Conservation (phyloP, 2,888 invertebrate species). For the Eugnorisma glareosa region DNA sequence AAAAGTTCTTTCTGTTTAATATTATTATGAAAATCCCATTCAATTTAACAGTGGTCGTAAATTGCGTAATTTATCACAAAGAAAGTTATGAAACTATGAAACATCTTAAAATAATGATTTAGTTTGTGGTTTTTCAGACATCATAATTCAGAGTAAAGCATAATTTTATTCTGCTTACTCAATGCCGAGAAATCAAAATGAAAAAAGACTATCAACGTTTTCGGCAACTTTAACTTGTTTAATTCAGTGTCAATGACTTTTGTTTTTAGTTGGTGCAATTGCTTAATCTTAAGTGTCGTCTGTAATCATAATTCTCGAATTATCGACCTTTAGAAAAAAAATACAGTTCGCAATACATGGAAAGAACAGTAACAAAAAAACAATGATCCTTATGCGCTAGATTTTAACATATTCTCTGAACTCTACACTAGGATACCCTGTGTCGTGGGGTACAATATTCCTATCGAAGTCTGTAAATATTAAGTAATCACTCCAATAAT, state of each 20-base stretch:
- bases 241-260: not conserved
- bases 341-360: too few relatives aligned
- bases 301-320: not conserved
- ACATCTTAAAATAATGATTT: not conserved
- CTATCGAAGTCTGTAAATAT: too few relatives aligned
- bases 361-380: too few relatives aligned
- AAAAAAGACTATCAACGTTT: not conserved
- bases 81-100: not conserved
- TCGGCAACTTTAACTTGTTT: not conserved
- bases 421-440: too few relatives aligned
- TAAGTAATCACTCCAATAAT: too few relatives aligned
- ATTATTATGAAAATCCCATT: not conserved
- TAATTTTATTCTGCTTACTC: not conserved
- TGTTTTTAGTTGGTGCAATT: not conserved
- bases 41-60: not conserved
- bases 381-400: too few relatives aligned
- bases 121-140: not conserved
- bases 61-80: not conserved
- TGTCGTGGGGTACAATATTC: too few relatives aligned
- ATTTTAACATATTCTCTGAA: too few relatives aligned
- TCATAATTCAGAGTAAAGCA: not conserved
- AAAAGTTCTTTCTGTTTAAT: not conserved
- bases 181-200: not conserved
- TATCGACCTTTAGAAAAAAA: not conserved
- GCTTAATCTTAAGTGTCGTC: not conserved